Evolutionary conservation across 2,888 invertebrate species (phyloP).

Genomic region (Lasioglossum marginatum): DNA sequence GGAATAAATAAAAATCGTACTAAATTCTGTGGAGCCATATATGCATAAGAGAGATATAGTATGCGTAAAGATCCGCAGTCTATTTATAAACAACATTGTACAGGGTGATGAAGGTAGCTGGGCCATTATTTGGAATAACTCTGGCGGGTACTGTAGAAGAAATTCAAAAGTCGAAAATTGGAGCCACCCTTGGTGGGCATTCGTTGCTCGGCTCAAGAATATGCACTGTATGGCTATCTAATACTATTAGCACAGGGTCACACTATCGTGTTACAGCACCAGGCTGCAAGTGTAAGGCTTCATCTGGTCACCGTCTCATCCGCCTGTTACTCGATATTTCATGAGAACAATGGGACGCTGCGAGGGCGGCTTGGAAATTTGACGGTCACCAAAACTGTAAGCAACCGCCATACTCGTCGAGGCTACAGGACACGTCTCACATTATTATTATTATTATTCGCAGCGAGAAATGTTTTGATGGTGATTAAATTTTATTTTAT

Average conservation of each 20-base stretch:
- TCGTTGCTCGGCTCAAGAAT: constrained; percentile 26
- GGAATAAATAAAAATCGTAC: too few relatives aligned
- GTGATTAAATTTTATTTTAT: background rate
- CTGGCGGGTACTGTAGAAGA: too few relatives aligned
- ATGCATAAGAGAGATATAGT: too few relatives aligned
- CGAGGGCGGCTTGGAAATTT: constrained; percentile 39
- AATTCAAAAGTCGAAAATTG: too few relatives aligned
- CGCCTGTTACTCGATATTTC: constrained; percentile 78
- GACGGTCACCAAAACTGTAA: background rate
- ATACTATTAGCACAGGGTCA: constrained; percentile 80
- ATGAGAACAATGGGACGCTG: constrained; percentile 67
- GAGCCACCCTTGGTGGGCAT: constrained; percentile 15
- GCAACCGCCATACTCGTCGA: background rate
- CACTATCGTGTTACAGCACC: constrained; percentile 77
- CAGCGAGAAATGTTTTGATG: background rate
- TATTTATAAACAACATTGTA: too few relatives aligned
- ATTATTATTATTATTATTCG: background rate
- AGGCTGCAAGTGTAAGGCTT: constrained; percentile 73
- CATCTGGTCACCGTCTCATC: constrained; percentile 78
- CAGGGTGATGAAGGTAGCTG: too few relatives aligned
- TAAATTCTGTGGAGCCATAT: too few relatives aligned
- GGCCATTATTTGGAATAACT: too few relatives aligned
- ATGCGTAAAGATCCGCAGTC: too few relatives aligned
- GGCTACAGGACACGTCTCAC: background rate
- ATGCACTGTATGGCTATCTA: constrained; percentile 68